phyloP scores from a whole-genome alignment of 2,888 invertebrate species.

The Vannuccia rotundouncinata region DNA sequence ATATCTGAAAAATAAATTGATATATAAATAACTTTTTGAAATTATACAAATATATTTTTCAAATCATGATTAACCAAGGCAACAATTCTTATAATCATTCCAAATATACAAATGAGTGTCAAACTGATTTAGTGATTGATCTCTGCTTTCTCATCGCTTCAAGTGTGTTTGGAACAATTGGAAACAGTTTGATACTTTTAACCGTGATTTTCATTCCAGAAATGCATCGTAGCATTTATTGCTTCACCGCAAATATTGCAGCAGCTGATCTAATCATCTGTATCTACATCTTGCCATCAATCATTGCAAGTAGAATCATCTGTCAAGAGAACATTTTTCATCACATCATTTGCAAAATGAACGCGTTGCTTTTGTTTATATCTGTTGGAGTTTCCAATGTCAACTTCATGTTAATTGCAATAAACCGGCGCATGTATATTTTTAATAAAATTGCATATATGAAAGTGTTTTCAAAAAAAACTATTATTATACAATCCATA shows the following conservation, averaged over 20 bases:
- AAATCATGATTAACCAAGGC: too few species aligned
- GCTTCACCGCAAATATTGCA: conserved; percentile 27
- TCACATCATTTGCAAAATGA: conserved; percentile 13
- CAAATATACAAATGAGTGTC: too few species aligned
- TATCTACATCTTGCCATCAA: conserved; percentile 30
- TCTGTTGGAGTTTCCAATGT: conserved; percentile 34
- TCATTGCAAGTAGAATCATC: conserved; percentile 13
- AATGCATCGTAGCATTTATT: conserved; percentile 21
- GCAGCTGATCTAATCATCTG: conserved; percentile 31
- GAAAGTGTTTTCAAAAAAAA: conserved; percentile 17
- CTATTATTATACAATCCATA: background rate
- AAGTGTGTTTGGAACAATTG: conserved; percentile 7
- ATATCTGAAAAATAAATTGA: too few species aligned
- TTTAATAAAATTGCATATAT: conserved; percentile 28
- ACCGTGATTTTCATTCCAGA: background rate
- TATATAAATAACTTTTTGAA: too few species aligned
- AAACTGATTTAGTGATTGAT: too few species aligned
- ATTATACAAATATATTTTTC: too few species aligned
- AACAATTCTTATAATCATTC: too few species aligned
- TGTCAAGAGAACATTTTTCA: background rate
- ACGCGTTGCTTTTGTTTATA: conserved; percentile 30
- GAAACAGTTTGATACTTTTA: conserved; percentile 6
- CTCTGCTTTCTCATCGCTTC: background rate
- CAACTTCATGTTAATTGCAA: conserved; percentile 36
- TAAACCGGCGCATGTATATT: conserved; percentile 24